Conservation (phyloP, 1,140 invertebrate genomes). For the Hylyphantes graminicola region DNA sequence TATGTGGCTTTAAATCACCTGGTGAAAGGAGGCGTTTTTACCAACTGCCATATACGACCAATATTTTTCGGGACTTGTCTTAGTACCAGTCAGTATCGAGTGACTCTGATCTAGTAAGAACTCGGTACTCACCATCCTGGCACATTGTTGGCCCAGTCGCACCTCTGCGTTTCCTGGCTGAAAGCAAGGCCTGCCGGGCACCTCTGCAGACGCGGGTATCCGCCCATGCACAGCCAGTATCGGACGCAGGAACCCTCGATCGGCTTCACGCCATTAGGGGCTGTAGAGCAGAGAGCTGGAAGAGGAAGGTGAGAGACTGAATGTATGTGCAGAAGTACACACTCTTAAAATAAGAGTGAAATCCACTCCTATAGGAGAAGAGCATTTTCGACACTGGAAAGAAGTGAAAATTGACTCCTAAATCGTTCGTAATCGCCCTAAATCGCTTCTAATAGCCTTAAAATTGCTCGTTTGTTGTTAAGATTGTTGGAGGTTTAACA, state of each 20-base stretch:
- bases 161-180: constrained; percentile 81
- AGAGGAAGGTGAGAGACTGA: constrained; percentile 45
- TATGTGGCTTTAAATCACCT: too few species aligned
- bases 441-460: too few species aligned
- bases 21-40: neutral
- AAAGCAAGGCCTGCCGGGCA: constrained; percentile 93
- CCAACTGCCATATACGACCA: neutral
- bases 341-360: constrained; percentile 1
- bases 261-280: constrained; percentile 77
- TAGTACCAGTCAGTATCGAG: neutral
- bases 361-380: too few species aligned
- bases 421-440: too few species aligned
- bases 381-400: too few species aligned
- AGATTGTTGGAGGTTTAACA: too few species aligned
- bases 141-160: constrained; percentile 68
- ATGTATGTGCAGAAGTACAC: neutral
- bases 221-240: constrained; percentile 92
- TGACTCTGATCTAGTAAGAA: neutral
- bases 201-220: constrained; percentile 88
- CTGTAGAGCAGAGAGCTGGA: constrained; percentile 87
- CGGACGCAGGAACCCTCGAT: constrained; percentile 90
- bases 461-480: too few species aligned
- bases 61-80: neutral
- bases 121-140: constrained; percentile 52
- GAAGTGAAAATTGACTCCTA: too few species aligned